Conservation (phyloP, 2,888 invertebrate species). For the Trypoxylon attenuatum region DNA sequence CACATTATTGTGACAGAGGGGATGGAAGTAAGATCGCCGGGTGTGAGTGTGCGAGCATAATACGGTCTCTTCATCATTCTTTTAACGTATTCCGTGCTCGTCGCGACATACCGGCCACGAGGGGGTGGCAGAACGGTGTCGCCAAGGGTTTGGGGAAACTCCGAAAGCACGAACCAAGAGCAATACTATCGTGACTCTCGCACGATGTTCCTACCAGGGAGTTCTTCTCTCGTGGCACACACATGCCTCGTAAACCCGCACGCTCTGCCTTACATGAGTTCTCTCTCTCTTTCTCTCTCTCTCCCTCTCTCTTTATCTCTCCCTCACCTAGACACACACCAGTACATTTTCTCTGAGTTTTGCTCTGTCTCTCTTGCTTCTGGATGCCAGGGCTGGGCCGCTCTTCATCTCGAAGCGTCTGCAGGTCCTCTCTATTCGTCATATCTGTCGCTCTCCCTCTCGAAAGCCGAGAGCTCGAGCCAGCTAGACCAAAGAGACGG, state of each 20-base stretch:
- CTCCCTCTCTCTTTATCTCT: not conserved
- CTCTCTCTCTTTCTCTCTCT: too few relatives aligned
- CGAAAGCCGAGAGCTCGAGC: conserved; percentile 23
- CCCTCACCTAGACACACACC: conserved; percentile 4
- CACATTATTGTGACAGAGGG: conserved; percentile 1
- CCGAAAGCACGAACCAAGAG: conserved; percentile 55
- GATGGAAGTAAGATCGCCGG: conserved; percentile 29
- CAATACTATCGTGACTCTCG: conserved; percentile 60
- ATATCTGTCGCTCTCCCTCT: conserved; percentile 37
- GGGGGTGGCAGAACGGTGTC: conserved; percentile 48
- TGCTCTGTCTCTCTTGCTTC: conserved; percentile 42
- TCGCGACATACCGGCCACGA: conserved; percentile 52
- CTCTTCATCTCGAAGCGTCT: conserved; percentile 50
- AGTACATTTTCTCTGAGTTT: conserved; percentile 27
- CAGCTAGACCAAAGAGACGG: conserved; percentile 67
- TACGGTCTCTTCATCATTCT: conserved; percentile 62
- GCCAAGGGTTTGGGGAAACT: conserved; percentile 51
- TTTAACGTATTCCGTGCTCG: conserved; percentile 63
- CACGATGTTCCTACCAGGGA: conserved; percentile 51
- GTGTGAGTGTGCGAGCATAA: conserved; percentile 42
- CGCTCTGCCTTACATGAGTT: conserved; percentile 7
- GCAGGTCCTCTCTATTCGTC: conserved; percentile 51
- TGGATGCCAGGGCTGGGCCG: conserved; percentile 34
- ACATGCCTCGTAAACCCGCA: conserved; percentile 3
- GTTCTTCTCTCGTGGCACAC: conserved; percentile 36